A percentile compares a stretch with the other conserved stretches of the same genome.
Evolutionary conservation across 1,140 invertebrate genomes (phyloP).

Genomic region (Drosophila funebris): DNA sequence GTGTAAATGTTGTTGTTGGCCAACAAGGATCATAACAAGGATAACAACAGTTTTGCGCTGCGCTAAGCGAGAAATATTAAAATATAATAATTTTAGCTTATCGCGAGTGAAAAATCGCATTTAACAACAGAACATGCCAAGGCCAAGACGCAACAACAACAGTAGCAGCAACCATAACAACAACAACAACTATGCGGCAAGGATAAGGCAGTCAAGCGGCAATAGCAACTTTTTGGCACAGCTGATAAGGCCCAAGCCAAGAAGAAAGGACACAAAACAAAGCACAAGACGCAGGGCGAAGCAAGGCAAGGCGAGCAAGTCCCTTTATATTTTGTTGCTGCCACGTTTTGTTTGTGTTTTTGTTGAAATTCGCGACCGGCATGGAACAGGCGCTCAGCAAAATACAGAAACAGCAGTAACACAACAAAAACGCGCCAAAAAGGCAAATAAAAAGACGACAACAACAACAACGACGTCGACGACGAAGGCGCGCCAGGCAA

Average conservation of each 20-base stretch:
- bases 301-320: not conserved
- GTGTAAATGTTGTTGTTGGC: constrained; percentile 25
- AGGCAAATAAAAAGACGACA: constrained; percentile 52
- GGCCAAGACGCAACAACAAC: not conserved
- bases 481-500: constrained; percentile 29
- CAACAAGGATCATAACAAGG: constrained; percentile 30
- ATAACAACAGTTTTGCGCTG: constrained; percentile 50
- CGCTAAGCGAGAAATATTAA: constrained; percentile 74
- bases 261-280: constrained; percentile 23
- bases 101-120: constrained; percentile 71
- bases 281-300: not conserved
- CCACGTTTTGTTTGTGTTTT: constrained; percentile 72
- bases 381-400: constrained; percentile 74
- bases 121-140: constrained; percentile 49
- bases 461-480: constrained; percentile 3
- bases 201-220: constrained; percentile 58
- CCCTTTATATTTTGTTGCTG: constrained; percentile 4
- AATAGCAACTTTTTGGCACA: constrained; percentile 26
- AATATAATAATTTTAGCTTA: constrained; percentile 76
- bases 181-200: constrained; percentile 7
- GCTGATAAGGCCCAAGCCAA: constrained; percentile 32
- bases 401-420: constrained; percentile 26
- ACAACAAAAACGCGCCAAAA: constrained; percentile 33
- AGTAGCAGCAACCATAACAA: not conserved
- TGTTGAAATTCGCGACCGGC: constrained; percentile 80